Base-by-base conservation (phyloP, 1,140 invertebrate genomes). In the Drosophila chauvacae region DNA sequence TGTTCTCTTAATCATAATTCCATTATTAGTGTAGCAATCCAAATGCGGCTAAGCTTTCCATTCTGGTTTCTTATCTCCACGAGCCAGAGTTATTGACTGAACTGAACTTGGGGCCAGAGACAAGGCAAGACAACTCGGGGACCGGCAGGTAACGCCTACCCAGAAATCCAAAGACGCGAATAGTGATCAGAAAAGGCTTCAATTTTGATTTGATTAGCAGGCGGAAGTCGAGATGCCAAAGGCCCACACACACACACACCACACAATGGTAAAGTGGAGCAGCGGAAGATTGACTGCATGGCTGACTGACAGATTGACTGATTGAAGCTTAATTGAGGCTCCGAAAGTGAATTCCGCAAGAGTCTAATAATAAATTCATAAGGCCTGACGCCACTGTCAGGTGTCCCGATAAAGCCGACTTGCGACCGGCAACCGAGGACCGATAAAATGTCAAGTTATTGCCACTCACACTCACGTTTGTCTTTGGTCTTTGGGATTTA, bases 151-250 rank as follows among this genome's bases (percentile, higher is more conserved):
- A 58, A 57, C 79, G 72, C 79, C 79, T 53, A 81, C 72, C 69
- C 63, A 59, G 58, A 73, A 75, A 66, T 37, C 23, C 10, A 16
- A 39, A 62, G 44, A 50, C 23, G n/a, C 26, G 28, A 62, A 37
- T 60, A 77, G 44, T 33, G 71, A 76, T 65, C 61, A 50, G 50
- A 65, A 75, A 56, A 50, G 28, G 57, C 81, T 55, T 65, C 63
- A 81, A 74, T 74, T 80, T 51, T 37, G 78, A 80, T 84, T 88
- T 84, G 83, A 88, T 87, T 87, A 84, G 77, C 85, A 80, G 80
- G 84, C 84, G 84, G 84, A 87, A 88, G 78, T 71, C 58, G 48
- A 45, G 53, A 55, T 80, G 53, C 69, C 55, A 59, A 9, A 20
- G 66, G 60, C 76, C 75, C 65, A 81, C 82, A 81, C 83, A 56